phyloP scores from a whole-genome alignment of 1,140 invertebrate species.

The Drosophila bocqueti region DNA sequence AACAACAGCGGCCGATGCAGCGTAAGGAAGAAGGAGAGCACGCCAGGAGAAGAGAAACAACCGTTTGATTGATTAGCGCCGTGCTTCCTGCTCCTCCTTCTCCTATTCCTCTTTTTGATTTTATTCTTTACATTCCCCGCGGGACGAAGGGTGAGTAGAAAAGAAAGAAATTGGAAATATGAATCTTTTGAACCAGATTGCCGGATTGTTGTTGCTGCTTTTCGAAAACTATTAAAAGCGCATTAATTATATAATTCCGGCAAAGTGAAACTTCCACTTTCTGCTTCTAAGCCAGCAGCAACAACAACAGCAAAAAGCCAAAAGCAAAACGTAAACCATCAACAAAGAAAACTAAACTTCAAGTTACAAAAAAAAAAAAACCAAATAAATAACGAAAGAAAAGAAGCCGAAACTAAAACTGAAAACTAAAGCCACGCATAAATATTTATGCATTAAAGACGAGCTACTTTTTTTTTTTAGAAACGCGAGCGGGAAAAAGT shows the following conservation, averaged over 20 bases:
- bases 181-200: constrained; percentile 26
- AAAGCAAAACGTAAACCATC: constrained; percentile 74
- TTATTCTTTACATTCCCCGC: constrained; percentile 17
- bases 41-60: constrained; percentile 12
- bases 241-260: constrained; percentile 78
- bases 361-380: constrained; percentile 4
- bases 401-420: constrained; percentile 2
- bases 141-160: constrained; percentile 39
- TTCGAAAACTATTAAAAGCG: constrained; percentile 62
- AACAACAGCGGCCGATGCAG: background rate
- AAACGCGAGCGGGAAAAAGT: constrained; percentile 20
- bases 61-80: constrained; percentile 49
- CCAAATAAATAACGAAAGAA: constrained; percentile 4
- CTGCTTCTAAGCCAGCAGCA: constrained; percentile 62
- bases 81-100: constrained; percentile 21
- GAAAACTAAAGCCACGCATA: constrained; percentile 42
- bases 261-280: constrained; percentile 78
- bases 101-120: constrained; percentile 5
- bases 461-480: constrained; percentile 18
- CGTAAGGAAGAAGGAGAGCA: constrained; percentile 6
- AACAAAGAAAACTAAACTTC: constrained; percentile 43
- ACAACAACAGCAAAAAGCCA: constrained; percentile 24
- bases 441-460: constrained; percentile 46
- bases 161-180: constrained; percentile 2
- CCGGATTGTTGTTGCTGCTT: constrained; percentile 9